phyloP scores from a whole-genome alignment of 1,140 invertebrate species.

The Branchinecta lynchi region DNA sequence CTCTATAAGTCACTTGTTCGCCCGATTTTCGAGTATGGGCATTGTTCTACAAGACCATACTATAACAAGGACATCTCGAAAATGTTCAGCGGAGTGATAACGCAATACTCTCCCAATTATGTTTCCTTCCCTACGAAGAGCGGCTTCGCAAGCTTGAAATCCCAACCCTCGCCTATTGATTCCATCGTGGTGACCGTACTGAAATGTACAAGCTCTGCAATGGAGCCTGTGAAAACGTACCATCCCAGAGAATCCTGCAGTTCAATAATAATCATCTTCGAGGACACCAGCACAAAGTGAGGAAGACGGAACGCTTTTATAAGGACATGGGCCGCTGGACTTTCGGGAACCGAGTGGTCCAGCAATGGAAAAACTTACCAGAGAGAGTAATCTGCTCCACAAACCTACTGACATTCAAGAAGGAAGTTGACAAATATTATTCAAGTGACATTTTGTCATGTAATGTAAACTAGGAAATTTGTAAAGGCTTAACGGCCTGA shows the following conservation, averaged over 20 bases:
- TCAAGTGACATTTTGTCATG: too few species aligned
- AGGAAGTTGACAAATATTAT: too few species aligned
- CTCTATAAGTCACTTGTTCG: background rate
- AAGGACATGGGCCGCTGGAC: too few species aligned
- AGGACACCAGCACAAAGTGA: too few species aligned
- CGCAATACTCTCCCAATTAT: background rate
- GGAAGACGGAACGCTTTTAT: too few species aligned
- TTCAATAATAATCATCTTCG: too few species aligned
- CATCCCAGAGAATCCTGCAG: conserved; percentile 1
- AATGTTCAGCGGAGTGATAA: background rate
- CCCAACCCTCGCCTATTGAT: conserved; percentile 4
- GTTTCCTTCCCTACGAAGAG: conserved; percentile 8
- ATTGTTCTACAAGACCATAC: conserved; percentile 12
- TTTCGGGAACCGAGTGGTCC: too few species aligned
- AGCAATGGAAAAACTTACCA: too few species aligned
- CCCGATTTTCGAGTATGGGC: conserved; percentile 12
- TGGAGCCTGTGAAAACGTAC: conserved; percentile 1
- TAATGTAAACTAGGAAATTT: background rate
- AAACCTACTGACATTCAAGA: too few species aligned
- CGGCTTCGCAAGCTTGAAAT: conserved; percentile 1
- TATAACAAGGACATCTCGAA: conserved; percentile 12
- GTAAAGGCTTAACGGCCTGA: conserved; percentile 8
- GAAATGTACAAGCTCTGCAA: conserved; percentile 6
- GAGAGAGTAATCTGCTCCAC: too few species aligned
- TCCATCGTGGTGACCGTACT: conserved; percentile 5